phyloP scores from a whole-genome alignment of 2,797 vertebrate species.

The Eleutherodactylus coqui region DNA sequence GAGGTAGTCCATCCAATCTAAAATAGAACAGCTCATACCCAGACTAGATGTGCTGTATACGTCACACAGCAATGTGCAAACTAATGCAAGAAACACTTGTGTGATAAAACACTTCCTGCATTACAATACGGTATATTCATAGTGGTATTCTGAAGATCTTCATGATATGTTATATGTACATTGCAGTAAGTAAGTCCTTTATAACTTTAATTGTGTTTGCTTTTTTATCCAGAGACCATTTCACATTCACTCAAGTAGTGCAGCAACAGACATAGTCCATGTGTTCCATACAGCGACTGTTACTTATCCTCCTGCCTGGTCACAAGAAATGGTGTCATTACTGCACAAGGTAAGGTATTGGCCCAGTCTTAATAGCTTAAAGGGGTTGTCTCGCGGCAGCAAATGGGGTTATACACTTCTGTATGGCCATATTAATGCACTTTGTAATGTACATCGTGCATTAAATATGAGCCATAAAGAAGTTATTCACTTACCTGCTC shows the following conservation, averaged over 20 bases:
- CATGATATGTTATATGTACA: neutral
- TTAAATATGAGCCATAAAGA: too few species aligned
- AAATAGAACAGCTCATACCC: neutral
- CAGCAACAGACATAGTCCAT: conserved; percentile 84
- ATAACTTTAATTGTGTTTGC: neutral
- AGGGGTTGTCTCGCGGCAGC: too few species aligned
- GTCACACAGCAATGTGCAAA: neutral
- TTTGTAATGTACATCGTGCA: too few species aligned
- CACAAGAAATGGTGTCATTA: conserved; percentile 86
- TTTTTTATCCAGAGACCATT: conserved; percentile 85
- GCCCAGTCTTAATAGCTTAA: neutral
- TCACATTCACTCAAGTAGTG: conserved; percentile 86
- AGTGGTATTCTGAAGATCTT: neutral
- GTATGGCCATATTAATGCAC: too few species aligned
- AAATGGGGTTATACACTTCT: too few species aligned
- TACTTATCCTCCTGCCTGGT: conserved; percentile 88
- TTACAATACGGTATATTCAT: neutral
- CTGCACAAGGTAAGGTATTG: conserved; percentile 81
- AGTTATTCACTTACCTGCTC: too few species aligned
- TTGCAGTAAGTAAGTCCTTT: too few species aligned
- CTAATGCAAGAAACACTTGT: too few species aligned
- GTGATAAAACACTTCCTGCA: neutral
- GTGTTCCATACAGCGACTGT: conserved; percentile 85
- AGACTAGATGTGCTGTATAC: neutral
- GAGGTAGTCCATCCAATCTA: neutral